Percentiles rank a stretch among this genome's conserved stretches.
These are phyloP conservation scores for Ethmia dodecea DNA, from an alignment of 2,888 invertebrate species.

Conservation along the genomic window DNA sequence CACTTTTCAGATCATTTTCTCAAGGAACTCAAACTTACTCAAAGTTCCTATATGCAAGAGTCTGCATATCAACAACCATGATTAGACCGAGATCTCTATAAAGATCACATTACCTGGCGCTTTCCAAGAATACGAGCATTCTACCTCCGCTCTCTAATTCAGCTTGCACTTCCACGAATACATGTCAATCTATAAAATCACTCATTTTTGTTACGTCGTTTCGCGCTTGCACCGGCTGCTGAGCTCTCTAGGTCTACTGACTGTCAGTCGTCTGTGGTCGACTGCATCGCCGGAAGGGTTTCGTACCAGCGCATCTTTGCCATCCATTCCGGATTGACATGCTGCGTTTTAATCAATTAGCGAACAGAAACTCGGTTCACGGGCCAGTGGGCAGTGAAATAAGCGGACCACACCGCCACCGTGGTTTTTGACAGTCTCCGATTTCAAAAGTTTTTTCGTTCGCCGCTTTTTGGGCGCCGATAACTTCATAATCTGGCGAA, in stretches of 20 bases:
- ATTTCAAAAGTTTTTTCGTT: slow-evolving; percentile 49
- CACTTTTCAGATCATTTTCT: no score
- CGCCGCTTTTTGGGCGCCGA: slow-evolving; percentile 6
- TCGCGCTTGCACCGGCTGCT: no score
- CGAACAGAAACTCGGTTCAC: slow-evolving; percentile 56
- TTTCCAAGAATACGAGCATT: background rate
- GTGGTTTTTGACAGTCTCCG: slow-evolving; percentile 51
- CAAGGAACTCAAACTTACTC: no score
- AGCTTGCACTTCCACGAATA: background rate
- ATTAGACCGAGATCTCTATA: no score
- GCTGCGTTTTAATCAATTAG: slow-evolving; percentile 76
- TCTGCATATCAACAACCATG: no score
- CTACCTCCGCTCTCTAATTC: background rate
- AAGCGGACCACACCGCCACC: slow-evolving; percentile 57
- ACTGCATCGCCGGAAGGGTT: slow-evolving; percentile 25
- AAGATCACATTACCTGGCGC: background rate
- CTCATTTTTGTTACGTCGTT: no score
- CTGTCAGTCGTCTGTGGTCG: background rate
- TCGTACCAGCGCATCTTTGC: slow-evolving; percentile 40
- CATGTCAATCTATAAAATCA: background rate
- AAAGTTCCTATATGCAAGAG: no score
- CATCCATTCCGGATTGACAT: slow-evolving; percentile 59
- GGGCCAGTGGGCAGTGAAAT: slow-evolving; percentile 69
- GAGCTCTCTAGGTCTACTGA: background rate
- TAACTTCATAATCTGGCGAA: slow-evolving; percentile 11